phyloP scores from a whole-genome alignment of 2,797 vertebrate species.

The Phoxinus dragarum region DNA sequence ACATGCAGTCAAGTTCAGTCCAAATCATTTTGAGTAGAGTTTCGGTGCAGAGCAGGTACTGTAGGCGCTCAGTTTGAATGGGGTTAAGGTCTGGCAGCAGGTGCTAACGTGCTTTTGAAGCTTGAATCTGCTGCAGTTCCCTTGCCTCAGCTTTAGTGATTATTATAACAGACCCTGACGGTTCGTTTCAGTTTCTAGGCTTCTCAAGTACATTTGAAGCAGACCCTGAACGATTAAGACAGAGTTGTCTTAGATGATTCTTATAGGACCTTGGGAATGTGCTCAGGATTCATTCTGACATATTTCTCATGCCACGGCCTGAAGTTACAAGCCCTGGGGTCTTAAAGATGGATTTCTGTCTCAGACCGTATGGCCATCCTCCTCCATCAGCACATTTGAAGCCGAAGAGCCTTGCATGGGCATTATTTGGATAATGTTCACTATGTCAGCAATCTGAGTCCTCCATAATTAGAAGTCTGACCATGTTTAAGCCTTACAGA shows the following conservation, averaged over 20 bases:
- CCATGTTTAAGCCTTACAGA: conserved; percentile 70
- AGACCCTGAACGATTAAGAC: conserved; percentile 31
- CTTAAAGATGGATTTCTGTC: conserved; percentile 26
- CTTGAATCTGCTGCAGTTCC: background rate
- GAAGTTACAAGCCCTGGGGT: conserved; percentile 24
- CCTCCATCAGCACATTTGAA: conserved; percentile 47
- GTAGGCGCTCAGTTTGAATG: conserved; percentile 9
- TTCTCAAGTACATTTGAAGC: background rate
- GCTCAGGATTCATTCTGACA: conserved; percentile 26
- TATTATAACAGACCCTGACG: conserved; percentile 35
- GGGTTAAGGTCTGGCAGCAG: background rate
- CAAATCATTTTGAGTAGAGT: background rate
- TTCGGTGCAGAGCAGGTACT: background rate
- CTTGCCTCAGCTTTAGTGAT: conserved; percentile 26
- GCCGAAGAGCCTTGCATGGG: conserved; percentile 19
- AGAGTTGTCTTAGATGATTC: conserved; percentile 29
- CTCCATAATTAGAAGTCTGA: conserved; percentile 74
- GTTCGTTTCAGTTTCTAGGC: background rate
- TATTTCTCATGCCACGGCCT: conserved; percentile 24
- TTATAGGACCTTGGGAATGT: conserved; percentile 18
- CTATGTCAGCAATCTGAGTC: conserved; percentile 65
- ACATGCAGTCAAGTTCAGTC: conserved; percentile 12
- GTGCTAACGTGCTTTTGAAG: background rate
- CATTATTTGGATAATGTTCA: conserved; percentile 71
- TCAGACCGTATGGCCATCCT: background rate